phyloP scores from a whole-genome alignment of 2,888 invertebrate genomes.

The Acleris holmiana region DNA sequence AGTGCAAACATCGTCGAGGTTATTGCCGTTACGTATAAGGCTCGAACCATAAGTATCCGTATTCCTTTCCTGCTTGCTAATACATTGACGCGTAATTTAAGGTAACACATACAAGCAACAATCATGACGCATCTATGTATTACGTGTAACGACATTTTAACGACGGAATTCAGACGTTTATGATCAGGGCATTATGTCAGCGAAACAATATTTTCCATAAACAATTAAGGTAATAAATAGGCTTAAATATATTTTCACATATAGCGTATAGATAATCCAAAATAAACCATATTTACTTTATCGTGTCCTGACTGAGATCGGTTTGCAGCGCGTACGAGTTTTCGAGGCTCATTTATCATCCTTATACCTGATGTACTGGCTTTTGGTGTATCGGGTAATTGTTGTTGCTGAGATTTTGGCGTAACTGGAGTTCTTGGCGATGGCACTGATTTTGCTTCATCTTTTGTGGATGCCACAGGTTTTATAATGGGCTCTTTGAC shows the following conservation, averaged over 20 bases:
- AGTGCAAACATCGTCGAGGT: conserved; percentile 70
- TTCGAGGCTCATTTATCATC: conserved; percentile 57
- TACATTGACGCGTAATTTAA: no score
- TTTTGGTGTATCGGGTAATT: conserved; percentile 61
- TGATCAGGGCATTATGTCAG: not conserved
- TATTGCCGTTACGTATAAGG: conserved; percentile 45
- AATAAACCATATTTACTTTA: conserved; percentile 57
- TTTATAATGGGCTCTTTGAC: conserved; percentile 54
- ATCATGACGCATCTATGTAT: no score
- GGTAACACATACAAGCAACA: no score
- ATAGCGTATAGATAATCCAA: not conserved
- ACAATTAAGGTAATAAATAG: not conserved
- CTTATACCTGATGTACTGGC: conserved; percentile 61
- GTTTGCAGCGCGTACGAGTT: conserved; percentile 55
- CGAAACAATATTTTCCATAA: conserved; percentile 25
- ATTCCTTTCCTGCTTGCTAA: no score
- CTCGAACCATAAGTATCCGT: no score
- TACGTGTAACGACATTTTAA: no score
- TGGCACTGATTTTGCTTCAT: conserved; percentile 52
- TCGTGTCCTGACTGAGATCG: conserved; percentile 61
- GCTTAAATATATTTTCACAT: no score
- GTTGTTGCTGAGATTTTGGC: conserved; percentile 45
- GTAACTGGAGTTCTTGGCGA: conserved; percentile 53
- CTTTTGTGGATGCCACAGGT: conserved; percentile 50
- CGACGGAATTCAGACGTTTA: no score